Conservation (phyloP, 2,113 vertebrate genomes). For the Channa maculata region DNA sequence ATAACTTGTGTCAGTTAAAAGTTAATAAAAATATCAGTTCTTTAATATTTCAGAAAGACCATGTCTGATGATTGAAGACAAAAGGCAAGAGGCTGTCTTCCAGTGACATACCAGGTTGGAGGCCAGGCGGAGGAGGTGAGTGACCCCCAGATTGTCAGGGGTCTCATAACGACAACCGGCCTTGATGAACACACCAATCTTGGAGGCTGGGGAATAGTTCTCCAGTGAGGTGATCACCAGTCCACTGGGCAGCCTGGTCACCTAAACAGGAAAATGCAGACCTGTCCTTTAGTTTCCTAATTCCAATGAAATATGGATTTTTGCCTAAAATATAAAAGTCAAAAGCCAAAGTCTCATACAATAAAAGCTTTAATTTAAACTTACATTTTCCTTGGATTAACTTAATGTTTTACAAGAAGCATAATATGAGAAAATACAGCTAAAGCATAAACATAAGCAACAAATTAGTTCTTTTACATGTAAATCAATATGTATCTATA, state of each 20-base stretch:
- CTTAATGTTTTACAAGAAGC: no score
- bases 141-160: conserved; percentile 86
- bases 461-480: neutral
- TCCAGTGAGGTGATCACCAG: conserved; percentile 94
- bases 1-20: no score
- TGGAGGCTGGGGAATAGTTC: conserved; percentile 92
- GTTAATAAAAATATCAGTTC: no score
- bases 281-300: neutral
- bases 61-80: neutral
- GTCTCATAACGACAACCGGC: conserved; percentile 93
- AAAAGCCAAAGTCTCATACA: neutral
- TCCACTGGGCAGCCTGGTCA: conserved; percentile 92
- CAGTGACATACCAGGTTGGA: conserved; percentile 87
- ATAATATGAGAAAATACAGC: neutral
- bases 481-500: neutral
- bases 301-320: neutral
- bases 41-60: no score
- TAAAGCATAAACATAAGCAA: no score
- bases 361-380: neutral
- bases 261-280: conserved; percentile 76
- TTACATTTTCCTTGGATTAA: neutral
- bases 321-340: neutral
- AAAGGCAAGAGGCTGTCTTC: neutral
- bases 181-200: conserved; percentile 93
- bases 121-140: conserved; percentile 92